phyloP scores from a whole-genome alignment of 2,113 vertebrate genomes.

The Planiliza haematocheilus region DNA sequence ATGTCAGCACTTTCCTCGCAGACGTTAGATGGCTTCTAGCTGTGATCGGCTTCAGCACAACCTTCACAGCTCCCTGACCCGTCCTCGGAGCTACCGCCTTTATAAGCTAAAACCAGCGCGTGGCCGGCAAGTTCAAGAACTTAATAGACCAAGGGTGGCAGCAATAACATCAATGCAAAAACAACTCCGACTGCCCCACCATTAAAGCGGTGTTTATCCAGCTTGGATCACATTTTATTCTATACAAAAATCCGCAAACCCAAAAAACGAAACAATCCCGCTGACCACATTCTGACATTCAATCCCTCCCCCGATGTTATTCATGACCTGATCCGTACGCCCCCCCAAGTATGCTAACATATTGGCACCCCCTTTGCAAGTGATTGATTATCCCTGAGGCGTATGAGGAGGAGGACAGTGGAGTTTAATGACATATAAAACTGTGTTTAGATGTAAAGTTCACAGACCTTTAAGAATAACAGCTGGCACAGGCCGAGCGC shows the following conservation, averaged over 20 bases:
- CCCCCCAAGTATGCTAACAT: conserved; percentile 59
- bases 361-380: conserved; percentile 75
- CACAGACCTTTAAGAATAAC: conserved; percentile 73
- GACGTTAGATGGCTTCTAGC: background rate
- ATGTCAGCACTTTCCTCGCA: conserved; percentile 46
- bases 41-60: conserved; percentile 27
- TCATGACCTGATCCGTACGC: conserved; percentile 55
- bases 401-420: conserved; percentile 52
- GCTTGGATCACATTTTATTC: conserved; percentile 72
- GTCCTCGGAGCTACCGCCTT: conserved; percentile 29
- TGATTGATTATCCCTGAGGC: conserved; percentile 78
- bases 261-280: conserved; percentile 71
- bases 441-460: conserved; percentile 72
- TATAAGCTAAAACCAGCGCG: conserved; percentile 32
- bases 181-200: conserved; percentile 64
- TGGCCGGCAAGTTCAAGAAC: conserved; percentile 57
- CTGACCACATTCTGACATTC: conserved; percentile 65
- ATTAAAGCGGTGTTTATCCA: conserved; percentile 78
- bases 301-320: conserved; percentile 69
- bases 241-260: conserved; percentile 68
- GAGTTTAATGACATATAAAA: conserved; percentile 77
- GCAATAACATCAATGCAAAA: conserved; percentile 74
- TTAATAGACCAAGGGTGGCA: conserved; percentile 65
- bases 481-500: conserved; percentile 52
- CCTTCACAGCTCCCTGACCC: conserved; percentile 32